Evolutionary conservation across 2,797 vertebrate species (phyloP).

Genomic region (Semaprochilodus insignis): DNA sequence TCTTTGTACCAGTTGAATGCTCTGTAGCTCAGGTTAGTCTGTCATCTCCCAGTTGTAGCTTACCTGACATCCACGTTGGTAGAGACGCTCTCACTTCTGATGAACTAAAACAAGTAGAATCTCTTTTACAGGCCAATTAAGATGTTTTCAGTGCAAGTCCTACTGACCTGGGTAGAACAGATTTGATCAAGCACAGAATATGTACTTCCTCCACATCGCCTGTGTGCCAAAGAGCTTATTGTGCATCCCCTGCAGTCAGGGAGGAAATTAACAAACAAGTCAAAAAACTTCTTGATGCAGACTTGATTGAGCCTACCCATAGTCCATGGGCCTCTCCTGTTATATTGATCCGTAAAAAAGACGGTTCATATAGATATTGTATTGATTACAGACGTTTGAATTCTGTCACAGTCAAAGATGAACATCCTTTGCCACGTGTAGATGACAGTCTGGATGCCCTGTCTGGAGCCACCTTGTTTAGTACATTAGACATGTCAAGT

Average conservation of each 20-base stretch:
- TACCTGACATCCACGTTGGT: neutral
- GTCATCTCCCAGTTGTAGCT: neutral
- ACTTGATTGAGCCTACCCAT: constrained; percentile 23
- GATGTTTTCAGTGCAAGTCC: constrained; percentile 8
- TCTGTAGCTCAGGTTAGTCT: constrained; percentile 9
- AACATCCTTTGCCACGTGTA: constrained; percentile 27
- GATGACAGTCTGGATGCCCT: constrained; percentile 36
- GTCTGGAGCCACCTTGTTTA: constrained; percentile 29
- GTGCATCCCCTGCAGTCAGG: neutral
- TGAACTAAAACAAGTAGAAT: neutral
- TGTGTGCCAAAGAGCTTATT: neutral
- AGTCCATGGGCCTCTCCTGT: constrained; percentile 32
- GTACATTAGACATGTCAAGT: constrained; percentile 38
- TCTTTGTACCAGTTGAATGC: neutral
- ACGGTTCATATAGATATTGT: constrained; percentile 23
- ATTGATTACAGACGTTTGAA: constrained; percentile 37
- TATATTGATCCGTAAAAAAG: constrained; percentile 30
- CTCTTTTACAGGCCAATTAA: neutral
- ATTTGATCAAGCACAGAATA: constrained; percentile 25
- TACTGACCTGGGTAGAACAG: constrained; percentile 7
- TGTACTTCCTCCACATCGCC: neutral
- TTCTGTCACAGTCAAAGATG: constrained; percentile 31
- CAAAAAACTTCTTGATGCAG: constrained; percentile 33
- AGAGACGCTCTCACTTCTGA: neutral
- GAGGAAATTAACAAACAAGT: constrained; percentile 13